phyloP scores from a whole-genome alignment of 2,113 vertebrate genomes.

The Esox niger region DNA sequence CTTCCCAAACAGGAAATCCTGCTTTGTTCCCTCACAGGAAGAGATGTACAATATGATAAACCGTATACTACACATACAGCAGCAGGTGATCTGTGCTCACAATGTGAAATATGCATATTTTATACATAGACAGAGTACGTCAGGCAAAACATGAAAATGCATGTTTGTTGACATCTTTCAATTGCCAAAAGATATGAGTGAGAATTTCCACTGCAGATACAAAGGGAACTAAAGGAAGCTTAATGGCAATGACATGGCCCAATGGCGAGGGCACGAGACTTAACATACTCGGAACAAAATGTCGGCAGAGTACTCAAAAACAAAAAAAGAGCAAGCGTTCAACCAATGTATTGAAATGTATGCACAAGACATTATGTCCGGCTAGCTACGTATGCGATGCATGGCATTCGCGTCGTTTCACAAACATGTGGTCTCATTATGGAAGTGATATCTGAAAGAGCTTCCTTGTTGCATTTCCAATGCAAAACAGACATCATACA shows the following conservation, averaged over 20 bases:
- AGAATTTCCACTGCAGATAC: neutral
- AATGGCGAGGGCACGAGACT: conserved; percentile 60
- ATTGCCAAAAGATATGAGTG: neutral
- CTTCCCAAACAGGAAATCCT: conserved; percentile 46
- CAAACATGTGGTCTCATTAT: conserved; percentile 59
- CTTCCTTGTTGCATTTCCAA: conserved; percentile 63
- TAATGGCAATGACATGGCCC: conserved; percentile 36
- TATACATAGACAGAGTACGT: neutral
- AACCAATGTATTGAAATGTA: conserved; percentile 68
- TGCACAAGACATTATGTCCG: conserved; percentile 72
- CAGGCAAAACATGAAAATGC: neutral
- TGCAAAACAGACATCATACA: conserved; percentile 49
- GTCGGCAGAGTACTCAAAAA: conserved; percentile 56
- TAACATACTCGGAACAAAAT: conserved; percentile 61
- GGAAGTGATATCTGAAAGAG: conserved; percentile 64
- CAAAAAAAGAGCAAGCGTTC: conserved; percentile 67
- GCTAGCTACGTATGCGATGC: conserved; percentile 67
- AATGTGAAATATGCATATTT: conserved; percentile 11
- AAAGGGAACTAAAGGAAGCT: neutral
- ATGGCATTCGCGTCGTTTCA: conserved; percentile 67
- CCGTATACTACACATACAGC: no score
- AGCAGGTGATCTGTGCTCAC: conserved; percentile 48
- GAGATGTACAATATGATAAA: no score
- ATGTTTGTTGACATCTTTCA: neutral
- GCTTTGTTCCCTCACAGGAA: no score